Evolutionary conservation across 2,113 vertebrate species (phyloP), one percentile per base, ranked within the genome.

Genomic region (Halichoerus grypus): DNA sequence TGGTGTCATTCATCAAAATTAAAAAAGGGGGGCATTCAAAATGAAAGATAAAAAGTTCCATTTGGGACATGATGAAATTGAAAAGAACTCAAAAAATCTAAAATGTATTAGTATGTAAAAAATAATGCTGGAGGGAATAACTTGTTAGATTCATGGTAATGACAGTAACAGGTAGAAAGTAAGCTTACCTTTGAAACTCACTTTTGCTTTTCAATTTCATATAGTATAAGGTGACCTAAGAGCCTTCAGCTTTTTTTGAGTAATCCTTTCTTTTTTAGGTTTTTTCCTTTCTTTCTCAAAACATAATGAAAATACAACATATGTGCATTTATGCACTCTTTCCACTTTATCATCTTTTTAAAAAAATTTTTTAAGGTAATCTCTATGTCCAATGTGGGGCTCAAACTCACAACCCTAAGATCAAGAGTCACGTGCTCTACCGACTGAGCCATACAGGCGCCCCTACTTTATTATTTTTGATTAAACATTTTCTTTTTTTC

Each of bases 231-330:
- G 24, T 16, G 26, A 71, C 5, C 5, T 69, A 81, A 86, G 49
- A 22, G 33, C 14, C 39, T 18, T 36, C 39, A 36, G 22, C 24
- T 33, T 39, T 55, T 82, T 57, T 87, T 81, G 19, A 84, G 24
- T 65, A 53, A 36, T 31, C 7, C 39, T 74, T 79, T 67, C 65
- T 83, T 12, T 12, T 91, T 93, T 51, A 9, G 8, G 13, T 57
- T 92, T 95, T 89, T 72, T 94, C 14, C 22, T 74, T 79, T 65
- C 72, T 81, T 92, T 65, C 82, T 80, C 83, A 67, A 89, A 94
- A 65, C 51, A 28, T 7, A 77, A 36, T 85, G 39, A 21, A 80
- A 76, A 33, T 31, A 22, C 19, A 76, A 67, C 11, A 16, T 28
- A 57, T 6, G 21, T 28, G 2, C 36, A 69, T n/a, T 33, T 16